Base-by-base conservation (phyloP, 30 jellyfish, hydroid and myxozoan species). In the Hydra vulgaris region DNA sequence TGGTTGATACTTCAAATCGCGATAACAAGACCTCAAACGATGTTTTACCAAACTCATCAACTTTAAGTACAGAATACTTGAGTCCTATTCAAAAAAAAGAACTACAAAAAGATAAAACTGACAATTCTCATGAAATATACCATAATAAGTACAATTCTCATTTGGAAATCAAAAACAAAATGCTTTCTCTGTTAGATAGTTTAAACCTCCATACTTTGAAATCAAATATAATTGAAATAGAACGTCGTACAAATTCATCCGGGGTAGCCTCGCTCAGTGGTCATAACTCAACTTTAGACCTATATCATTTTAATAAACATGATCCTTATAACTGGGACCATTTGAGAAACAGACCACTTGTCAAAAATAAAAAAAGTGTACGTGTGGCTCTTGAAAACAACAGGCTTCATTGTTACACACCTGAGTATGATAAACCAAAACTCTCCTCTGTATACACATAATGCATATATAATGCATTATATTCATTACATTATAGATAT, bases 321-420 rank as follows among this genome's bases (percentile, higher is more conserved):
- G 75, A 20, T 15, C 75, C 8, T 3, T 3, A 15, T 68, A 68
- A 68, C 75, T 68, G 75, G 75, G 27, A 68, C 16, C 16, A 68
- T 23, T 8, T 68, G 15, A 20, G 75, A 20, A 73, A 73, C 25
- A 73, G 52, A 53, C 66, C 81, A 0, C 25, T 70, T 17, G 52
- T 17, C 27, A 74, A 54, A 21, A 19, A 17, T 15, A 66, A 55
- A 25, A 78, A 78, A 61, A 61, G 54, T 22, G 85, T 78, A 23
- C 76, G 85, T 52, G 68, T 78, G 15, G 85, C 85, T 1, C 68
- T 78, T 66, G 85, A 78, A 61, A 19, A 78, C 54, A 78, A 78
- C 77, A 74, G 85, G 25, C 23, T 27, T 15, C 85, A 78, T 27
- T 61, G 18, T 22, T 78, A 78, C 68, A 78, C 79, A 1, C 85